Base-by-base conservation (phyloP, 1,140 invertebrate species). In the Heliconius hermathena region DNA sequence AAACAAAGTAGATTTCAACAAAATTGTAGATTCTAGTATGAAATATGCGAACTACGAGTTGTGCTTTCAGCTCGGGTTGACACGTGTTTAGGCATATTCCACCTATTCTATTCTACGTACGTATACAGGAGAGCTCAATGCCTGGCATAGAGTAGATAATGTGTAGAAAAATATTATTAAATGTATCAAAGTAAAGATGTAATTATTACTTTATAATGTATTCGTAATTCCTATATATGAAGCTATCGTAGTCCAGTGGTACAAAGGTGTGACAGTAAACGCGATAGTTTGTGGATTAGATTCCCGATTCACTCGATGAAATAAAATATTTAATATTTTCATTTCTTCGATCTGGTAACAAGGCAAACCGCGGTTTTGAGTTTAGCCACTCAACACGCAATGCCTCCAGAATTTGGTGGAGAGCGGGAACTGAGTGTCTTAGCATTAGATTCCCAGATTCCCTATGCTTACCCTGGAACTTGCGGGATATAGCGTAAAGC, bases 21-120 rank as follows among this genome's bases (percentile, higher is more conserved):
- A 57, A 57, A 57, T 22, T 22, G 60, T 26, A 26, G 22, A 26
- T 66, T 29, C n/a, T 66, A 66, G 60, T 66, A 66, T 66, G 60
- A 66, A 60, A 13, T 60, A 60, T 29, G 26, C 26, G 60, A 13
- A 66, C 60, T 66, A 66, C 60, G 60, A 66, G 60, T 9, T 66
- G 22, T n/a, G 60, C 60, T 29, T 66, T 66, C 22, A 66, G 22
- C 60, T 26, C 26, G 60, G 60, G 60, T 66, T 66, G 60, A 66
- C 22, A 26, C 22, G 60, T 66, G 60, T 66, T 66, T 29, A 66
- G 29, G 60, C 13, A 29, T 66, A 29, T 66, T 26, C 11, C 60
- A 66, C 11, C 29, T 66, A 29, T 66, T 18, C 60, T 3, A 29
- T 9, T 57, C 54, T 57, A 22, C n/a, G 20, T 57, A n/a, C 54